Evolutionary conservation across 2,888 invertebrate species (phyloP), one percentile per base, ranked within the genome.

Genomic region (Tridacna gigas): DNA sequence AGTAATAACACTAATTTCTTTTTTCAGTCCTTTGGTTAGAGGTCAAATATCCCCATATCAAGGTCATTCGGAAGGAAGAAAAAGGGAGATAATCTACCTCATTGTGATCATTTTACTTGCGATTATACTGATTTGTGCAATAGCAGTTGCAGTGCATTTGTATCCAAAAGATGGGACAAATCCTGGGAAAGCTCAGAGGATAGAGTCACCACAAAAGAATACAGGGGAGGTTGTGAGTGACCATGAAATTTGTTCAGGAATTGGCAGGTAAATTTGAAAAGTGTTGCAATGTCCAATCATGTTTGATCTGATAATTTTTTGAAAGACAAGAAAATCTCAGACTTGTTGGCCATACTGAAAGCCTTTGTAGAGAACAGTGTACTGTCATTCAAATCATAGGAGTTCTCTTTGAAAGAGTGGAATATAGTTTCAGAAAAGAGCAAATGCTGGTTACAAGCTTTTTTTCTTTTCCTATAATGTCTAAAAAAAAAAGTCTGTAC

Each of bases 171-270:
- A 37, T 37, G 37, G 7, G 37, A 37, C 2, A 37, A 37, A 74
- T 83, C 4, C n/a, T 20, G 37, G 45, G 0, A n/a, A n/a, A 26
- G 26, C 13, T 11, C 60, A 18, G 4, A 65, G 73, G 28, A 67
- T 2, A 18, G 3, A n/a, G 20, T 18, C 7, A 67, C 37, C 20
- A 0, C 18, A 45, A 0, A 13, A 67, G n/a, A 45, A 37, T 28
- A 79, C 75, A 26, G 91, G 90, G 0, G 91, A 87, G 0, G 91
- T 91, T 22, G 91, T 89, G 26, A 86, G 89, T 28, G 91, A 91
- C 61, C 88, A 91, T 65, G 89, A 89, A 37, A 86, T 82, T 0
- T 91, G 91, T 63, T 91, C 91, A 5, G 80, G 89, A 15, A 86
- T 91, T 45, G 91, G 91, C 37, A 87, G 90, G 91, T 91, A 80